Evolutionary conservation across 2,888 invertebrate species (phyloP), one percentile per base, ranked within the genome.

Genomic region (Hydroisotoma schaefferi): DNA sequence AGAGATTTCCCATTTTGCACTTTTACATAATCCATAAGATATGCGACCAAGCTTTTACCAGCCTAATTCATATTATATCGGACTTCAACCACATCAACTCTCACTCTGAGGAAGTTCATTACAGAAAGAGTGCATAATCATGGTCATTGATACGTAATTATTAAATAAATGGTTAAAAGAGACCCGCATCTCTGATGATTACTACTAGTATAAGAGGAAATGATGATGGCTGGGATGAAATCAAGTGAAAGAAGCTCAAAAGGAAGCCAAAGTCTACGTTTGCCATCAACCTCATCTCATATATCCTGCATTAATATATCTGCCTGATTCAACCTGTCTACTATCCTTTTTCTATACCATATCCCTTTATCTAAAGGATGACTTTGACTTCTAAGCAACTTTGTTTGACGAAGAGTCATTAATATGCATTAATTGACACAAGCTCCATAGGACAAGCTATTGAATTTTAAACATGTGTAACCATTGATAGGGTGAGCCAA

Each of bases 381-480:
- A n/a, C n/a, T n/a, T n/a, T n/a, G n/a, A n/a, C n/a, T n/a, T n/a
- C n/a, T n/a, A n/a, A n/a, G n/a, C n/a, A n/a, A 5, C 33, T n/a
- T 26, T 65, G 57, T 54, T 59, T 61, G 54, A 52, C 10, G 46
- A 48, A 25, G 59, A 64, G 48, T 70, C 67, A 70, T 68, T 70
- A 70, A 70, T 70, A 70, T 67, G 67, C 67, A 70, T 70, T 70
- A 68, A 70, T 70, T 70, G 68, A 70, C 67, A 68, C 55, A 68
- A 61, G 65, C 62, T 59, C 55, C 55, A 57, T 58, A 65, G 57
- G 55, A 63, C 47, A 57, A 53, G 48, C 65, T 58, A 63, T 66
- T 66, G 65, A 66, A 59, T 66, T 63, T 66, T 57, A 66, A 66
- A 61, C 60, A 60, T 65, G 60, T 61, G 63, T 57, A 59, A 65